A percentile compares a stretch with the other conserved stretches of the same genome.
Evolutionary conservation across 2,797 vertebrate species (phyloP).

Genomic region (Novumbra hubbsi): DNA sequence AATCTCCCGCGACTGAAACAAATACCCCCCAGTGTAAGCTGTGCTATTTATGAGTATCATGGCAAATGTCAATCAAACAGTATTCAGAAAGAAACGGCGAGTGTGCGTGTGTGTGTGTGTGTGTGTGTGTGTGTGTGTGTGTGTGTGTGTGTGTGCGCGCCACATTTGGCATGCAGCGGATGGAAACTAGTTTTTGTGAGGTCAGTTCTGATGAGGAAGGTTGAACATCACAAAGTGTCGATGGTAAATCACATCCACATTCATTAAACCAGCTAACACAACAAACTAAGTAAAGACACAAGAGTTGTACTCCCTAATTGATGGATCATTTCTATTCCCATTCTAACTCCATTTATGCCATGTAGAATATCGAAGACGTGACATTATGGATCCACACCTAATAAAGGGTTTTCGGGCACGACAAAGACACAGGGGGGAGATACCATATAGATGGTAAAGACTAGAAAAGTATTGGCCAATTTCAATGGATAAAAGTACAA

Average conservation of each 20-base stretch:
- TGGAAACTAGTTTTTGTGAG: not conserved
- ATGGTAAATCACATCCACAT: not conserved
- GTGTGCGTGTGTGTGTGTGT: not conserved
- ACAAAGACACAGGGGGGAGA: not conserved
- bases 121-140: not conserved
- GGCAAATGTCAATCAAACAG: conserved; percentile 26
- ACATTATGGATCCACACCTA: not conserved
- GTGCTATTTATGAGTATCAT: conserved; percentile 27
- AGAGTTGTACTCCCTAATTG: not conserved
- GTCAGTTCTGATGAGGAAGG: not conserved
- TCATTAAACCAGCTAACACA: conserved; percentile 2
- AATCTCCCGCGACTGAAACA: conserved; percentile 24
- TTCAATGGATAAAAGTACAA: not conserved
- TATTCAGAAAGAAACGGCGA: conserved; percentile 2
- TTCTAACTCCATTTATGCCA: not conserved
- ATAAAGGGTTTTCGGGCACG: not conserved
- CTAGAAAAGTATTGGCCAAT: not conserved
- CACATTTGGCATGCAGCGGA: not conserved
- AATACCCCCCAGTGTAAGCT: conserved; percentile 25
- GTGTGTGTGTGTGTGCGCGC: not conserved
- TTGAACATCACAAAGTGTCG: not conserved
- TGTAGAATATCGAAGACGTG: not conserved
- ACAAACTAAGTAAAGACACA: not conserved
- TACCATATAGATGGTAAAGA: not conserved
- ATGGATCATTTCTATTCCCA: not conserved